Evolutionary conservation across 2,888 invertebrate genomes (phyloP).

Genomic region (Drosophila kuntzei): DNA sequence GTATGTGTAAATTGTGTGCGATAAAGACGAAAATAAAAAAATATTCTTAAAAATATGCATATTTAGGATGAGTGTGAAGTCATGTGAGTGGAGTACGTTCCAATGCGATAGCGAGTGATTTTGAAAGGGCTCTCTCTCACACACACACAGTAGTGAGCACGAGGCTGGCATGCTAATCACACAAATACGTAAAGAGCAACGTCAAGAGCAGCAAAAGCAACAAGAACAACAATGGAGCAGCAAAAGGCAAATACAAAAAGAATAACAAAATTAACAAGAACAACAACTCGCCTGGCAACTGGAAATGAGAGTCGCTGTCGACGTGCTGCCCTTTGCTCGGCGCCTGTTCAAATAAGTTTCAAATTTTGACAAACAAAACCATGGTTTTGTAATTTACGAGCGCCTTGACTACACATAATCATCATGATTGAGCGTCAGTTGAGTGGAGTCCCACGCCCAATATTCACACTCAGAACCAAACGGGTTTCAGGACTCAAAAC

Average conservation of each 20-base stretch:
- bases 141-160: conserved; percentile 22
- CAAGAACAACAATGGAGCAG: conserved; percentile 31
- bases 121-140: conserved; percentile 42
- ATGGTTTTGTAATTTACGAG: conserved; percentile 84
- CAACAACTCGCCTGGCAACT: conserved; percentile 49
- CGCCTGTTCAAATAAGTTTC: conserved; percentile 85
- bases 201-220: conserved; percentile 22
- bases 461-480: conserved; percentile 45
- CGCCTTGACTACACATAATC: conserved; percentile 25
- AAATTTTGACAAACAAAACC: conserved; percentile 86
- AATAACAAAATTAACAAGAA: conserved; percentile 45
- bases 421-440: conserved; percentile 67
- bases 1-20: too few species aligned
- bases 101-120: conserved; percentile 14
- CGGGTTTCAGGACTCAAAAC: conserved; percentile 43
- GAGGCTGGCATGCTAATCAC: conserved; percentile 69
- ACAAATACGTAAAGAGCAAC: conserved; percentile 27
- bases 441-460: conserved; percentile 51
- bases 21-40: too few species aligned
- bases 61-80: conserved; percentile 13
- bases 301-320: conserved; percentile 36
- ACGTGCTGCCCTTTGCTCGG: conserved; percentile 66
- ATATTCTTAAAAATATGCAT: too few species aligned
- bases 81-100: conserved; percentile 25
- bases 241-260: conserved; percentile 40